Evolutionary conservation across 2,113 vertebrate genomes (phyloP), one percentile per base, ranked within the genome.

Genomic region (Chaetops frenatus): DNA sequence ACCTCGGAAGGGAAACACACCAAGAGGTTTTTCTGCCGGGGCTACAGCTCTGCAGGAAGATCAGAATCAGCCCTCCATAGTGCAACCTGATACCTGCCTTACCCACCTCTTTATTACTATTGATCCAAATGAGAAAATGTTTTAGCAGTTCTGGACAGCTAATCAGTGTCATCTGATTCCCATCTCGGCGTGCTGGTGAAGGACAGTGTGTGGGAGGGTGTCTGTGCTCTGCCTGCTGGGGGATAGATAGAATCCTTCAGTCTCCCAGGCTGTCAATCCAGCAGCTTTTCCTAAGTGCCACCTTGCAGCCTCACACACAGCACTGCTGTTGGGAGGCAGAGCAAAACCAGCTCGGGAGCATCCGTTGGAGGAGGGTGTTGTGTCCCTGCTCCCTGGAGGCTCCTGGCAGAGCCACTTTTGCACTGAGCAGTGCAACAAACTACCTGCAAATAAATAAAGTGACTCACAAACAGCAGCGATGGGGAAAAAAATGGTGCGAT

Each of bases 51-150:
- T 79, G 69, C 70, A 23, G 81, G 58, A 91, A 50, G 78, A 92
- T 72, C 65, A 45, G 74, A 56, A 76, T 44, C 81, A 76, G 67
- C 81, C 33, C 9, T 76, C 69, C 4, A 3, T 28, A 2, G 33
- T 17, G 62, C 70, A 33, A 36, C 74, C 45, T 65, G 54, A 29
- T 89, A 80, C 84, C 45, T 88, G 90, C 40, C 81, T 91, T 47
- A 51, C 74, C 81, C 58, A 92, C 62, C 74, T 92, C 78, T 85
- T 90, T 54, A 87, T 85, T 70, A 7, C 64, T 94, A 94, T 91
- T 91, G 91, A 96, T 95, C 95, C 33, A 18, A 72, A 76, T 81
- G 91, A 77, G 94, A 96, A 97, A 95, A 88, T 90, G 87, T 92
- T 96, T 89, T 80, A 94, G 91, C 84, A 31, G 1, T 92, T 92